These are phyloP conservation scores for Hedychridium roseum DNA, from an alignment of 2,888 invertebrate species.

Conservation along the genomic window DNA sequence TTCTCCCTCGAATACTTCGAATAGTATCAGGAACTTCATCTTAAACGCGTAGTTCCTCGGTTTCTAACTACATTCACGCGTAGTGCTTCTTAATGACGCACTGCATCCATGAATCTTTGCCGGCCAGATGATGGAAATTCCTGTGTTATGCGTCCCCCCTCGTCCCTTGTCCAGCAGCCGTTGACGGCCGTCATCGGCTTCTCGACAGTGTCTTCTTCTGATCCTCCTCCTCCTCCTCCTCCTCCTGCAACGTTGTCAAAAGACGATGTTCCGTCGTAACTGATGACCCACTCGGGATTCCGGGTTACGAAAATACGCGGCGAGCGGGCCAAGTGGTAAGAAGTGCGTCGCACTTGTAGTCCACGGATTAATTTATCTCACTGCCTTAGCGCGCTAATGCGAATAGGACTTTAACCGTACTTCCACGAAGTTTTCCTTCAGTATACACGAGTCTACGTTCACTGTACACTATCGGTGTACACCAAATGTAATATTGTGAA, in stretches of 20 bases:
- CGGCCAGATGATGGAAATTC: conserved; percentile 45
- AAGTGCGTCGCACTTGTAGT: conserved; percentile 17
- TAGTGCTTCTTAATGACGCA: no score
- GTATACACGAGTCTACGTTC: no score
- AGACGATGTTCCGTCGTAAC: conserved; percentile 24
- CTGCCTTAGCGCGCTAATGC: conserved; percentile 20
- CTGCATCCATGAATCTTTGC: no score
- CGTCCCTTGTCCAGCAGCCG: no score
- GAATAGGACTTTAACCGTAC: conserved; percentile 2
- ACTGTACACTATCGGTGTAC: no score
- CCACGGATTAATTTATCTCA: conserved; percentile 31
- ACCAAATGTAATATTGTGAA: no score
- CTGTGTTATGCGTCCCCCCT: no score
- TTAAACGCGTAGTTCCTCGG: no score
- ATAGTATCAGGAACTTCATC: no score
- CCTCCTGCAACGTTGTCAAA: neutral
- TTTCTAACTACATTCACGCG: no score
- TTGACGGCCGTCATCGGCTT: no score
- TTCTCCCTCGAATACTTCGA: no score
- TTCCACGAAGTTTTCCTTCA: conserved; percentile 10
- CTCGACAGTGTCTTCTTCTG: neutral
- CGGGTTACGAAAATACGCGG: conserved; percentile 35
- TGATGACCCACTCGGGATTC: conserved; percentile 35
- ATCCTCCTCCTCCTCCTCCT: neutral
- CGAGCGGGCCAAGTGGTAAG: conserved; percentile 15